Conservation (phyloP, 1,140 invertebrate genomes). For the Ctenoplectra terminalis region DNA sequence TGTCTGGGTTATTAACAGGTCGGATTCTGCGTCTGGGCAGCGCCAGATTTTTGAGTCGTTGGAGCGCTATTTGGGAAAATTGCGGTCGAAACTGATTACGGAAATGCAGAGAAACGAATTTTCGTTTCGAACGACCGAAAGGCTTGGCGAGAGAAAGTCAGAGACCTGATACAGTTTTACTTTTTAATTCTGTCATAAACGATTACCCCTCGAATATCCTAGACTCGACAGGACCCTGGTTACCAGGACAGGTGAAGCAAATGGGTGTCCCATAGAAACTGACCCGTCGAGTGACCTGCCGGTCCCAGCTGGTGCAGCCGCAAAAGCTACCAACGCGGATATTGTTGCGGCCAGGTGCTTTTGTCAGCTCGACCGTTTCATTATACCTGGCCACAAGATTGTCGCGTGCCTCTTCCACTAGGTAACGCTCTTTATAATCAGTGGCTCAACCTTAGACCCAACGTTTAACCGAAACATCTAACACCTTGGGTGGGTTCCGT, state of each 20-base stretch:
- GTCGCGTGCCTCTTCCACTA: constrained; percentile 32
- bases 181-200: no score
- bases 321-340: constrained; percentile 55
- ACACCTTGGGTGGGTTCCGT: not conserved
- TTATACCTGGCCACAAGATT: constrained; percentile 54
- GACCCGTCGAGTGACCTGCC: constrained; percentile 58
- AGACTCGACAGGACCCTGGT: no score
- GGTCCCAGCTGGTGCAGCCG: constrained; percentile 58
- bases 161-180: no score
- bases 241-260: constrained; percentile 57
- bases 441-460: not conserved
- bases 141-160: no score
- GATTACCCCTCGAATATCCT: no score
- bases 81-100: no score
- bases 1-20: constrained; percentile 63
- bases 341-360: constrained; percentile 60
- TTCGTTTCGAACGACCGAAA: no score
- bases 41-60: no score
- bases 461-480: not conserved
- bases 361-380: constrained; percentile 54
- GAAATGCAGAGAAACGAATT: no score
- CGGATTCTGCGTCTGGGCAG: constrained; percentile 18
- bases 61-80: no score
- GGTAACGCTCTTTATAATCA: constrained; percentile 28
- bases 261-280: constrained; percentile 49